phyloP scores from a whole-genome alignment of 2,113 vertebrate genomes.

The Calyptommatus sinebrachiatus region DNA sequence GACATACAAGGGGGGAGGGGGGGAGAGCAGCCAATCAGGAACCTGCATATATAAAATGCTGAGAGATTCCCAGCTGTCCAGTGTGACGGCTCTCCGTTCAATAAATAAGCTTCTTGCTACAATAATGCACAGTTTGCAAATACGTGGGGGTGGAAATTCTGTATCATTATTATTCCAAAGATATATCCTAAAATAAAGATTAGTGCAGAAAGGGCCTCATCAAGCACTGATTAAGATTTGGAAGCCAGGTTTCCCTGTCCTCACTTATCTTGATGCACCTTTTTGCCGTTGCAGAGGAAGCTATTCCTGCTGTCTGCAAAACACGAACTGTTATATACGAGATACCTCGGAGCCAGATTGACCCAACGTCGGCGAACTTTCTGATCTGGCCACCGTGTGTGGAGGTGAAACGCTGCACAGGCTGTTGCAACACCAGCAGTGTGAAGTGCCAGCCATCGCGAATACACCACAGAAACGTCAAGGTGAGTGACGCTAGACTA shows the following conservation, averaged over 20 bases:
- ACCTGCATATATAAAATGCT: too few species aligned
- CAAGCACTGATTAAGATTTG: too few species aligned
- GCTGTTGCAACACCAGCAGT: slow-evolving; percentile 96
- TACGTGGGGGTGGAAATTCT: too few species aligned
- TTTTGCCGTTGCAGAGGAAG: slow-evolving; percentile 81
- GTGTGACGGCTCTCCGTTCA: too few species aligned
- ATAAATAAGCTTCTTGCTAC: too few species aligned
- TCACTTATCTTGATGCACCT: slow-evolving; percentile 22
- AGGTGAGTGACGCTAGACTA: slow-evolving; percentile 73
- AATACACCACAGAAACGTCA: slow-evolving; percentile 92
- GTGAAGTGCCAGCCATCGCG: slow-evolving; percentile 90
- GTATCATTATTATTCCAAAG: too few species aligned
- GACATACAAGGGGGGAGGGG: too few species aligned
- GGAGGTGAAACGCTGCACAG: slow-evolving; percentile 96
- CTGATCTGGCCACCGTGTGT: slow-evolving; percentile 98
- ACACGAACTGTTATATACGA: slow-evolving; percentile 97
- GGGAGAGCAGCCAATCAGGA: too few species aligned
- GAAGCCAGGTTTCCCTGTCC: neutral
- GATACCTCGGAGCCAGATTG: slow-evolving; percentile 97
- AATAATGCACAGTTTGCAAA: too few species aligned
- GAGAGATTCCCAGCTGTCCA: too few species aligned
- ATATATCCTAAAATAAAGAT: too few species aligned
- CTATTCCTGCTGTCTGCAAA: slow-evolving; percentile 91
- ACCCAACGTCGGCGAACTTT: slow-evolving; percentile 97
- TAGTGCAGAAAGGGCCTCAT: too few species aligned